These are phyloP conservation scores for Tetragnatha montana DNA, from an alignment of 2,888 invertebrate genomes.

Conservation along the genomic window DNA sequence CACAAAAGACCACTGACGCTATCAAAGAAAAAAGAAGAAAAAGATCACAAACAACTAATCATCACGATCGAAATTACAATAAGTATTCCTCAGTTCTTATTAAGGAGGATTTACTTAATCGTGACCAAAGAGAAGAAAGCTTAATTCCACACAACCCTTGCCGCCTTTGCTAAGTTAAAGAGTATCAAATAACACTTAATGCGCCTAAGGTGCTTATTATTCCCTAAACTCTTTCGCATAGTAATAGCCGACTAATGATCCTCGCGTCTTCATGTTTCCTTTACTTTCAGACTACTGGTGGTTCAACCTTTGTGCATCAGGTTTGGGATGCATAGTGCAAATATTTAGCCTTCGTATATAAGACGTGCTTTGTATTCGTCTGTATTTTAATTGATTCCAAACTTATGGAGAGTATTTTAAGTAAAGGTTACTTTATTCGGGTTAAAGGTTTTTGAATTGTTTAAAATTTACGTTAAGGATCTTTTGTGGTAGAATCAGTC, in stretches of 20 bases:
- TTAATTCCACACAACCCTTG: slow-evolving; percentile 26
- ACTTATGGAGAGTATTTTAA: neutral
- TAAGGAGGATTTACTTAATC: slow-evolving; percentile 30
- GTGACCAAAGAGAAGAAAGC: slow-evolving; percentile 37
- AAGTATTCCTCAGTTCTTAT: slow-evolving; percentile 11
- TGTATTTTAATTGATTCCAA: neutral
- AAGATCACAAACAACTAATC: neutral
- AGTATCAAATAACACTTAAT: slow-evolving; percentile 58
- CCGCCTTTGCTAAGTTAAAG: slow-evolving; percentile 43
- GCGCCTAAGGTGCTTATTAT: slow-evolving; percentile 43
- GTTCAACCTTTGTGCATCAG: slow-evolving; percentile 6
- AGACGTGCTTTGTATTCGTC: slow-evolving; percentile 29
- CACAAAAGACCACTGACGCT: too few species aligned
- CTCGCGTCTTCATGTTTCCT: neutral
- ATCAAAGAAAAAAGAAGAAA: too few species aligned
- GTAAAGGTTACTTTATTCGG: too few species aligned
- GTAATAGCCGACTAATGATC: slow-evolving; percentile 43
- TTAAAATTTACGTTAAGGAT: too few species aligned
- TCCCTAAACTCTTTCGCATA: slow-evolving; percentile 46
- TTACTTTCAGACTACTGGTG: slow-evolving; percentile 28
- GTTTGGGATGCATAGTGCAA: slow-evolving; percentile 27
- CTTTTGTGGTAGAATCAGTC: too few species aligned
- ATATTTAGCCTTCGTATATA: slow-evolving; percentile 28
- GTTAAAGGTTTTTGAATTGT: too few species aligned
- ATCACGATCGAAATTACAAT: neutral